Base-by-base conservation (phyloP, 2,113 vertebrate species). In the Tyrannus savana region DNA sequence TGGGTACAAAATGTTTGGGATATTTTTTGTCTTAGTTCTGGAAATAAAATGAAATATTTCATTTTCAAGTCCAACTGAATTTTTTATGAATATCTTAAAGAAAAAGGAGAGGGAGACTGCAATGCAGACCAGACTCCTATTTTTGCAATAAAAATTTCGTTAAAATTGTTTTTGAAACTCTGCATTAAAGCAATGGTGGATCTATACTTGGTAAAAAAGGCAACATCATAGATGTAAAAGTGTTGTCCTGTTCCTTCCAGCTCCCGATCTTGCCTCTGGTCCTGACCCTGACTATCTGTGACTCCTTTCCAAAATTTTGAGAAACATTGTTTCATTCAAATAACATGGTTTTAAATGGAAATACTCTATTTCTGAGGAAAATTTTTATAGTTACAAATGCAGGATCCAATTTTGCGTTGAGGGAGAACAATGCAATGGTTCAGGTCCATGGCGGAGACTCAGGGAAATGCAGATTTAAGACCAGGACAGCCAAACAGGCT, bases 211-310 rank as follows among this genome's bases (percentile, higher is more conserved):
- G 16, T 86, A n/a, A 12, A 52, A 72, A 89, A 49, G 19, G 19
- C 12, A 39, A 10, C 0, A 0, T 69, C 12, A 10, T n/a, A 30
- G 15, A 14, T 24, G 3, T 39, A 31, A 52, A 83, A 12, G 10
- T 69, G 75, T 23, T 27, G 10, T 28, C 17, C 31, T 41, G 10
- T 4, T 62, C 64, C 84, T 77, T 37, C 22, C 19, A 33, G 37
- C 6, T 73, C 28, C 14, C 0, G 0, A 30, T 76, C 27, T 13
- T 9, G 12, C 19, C 58, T 64, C 9, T 72, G 25, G 8, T 63
- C 50, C 56, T 75, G 21, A 59, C 27, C 23, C 24, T 78, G 25
- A 56, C 19, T 31, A 31, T 42, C 22, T 71, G n/a, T 1, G 37
- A 50, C 12, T 49, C n/a, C 41, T 64, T 76, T 46, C 59, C 37